A percentile compares a stretch with the other conserved stretches of the same genome.
Conservation (phyloP, 2,797 vertebrate genomes). For the Rallus crepitans region DNA sequence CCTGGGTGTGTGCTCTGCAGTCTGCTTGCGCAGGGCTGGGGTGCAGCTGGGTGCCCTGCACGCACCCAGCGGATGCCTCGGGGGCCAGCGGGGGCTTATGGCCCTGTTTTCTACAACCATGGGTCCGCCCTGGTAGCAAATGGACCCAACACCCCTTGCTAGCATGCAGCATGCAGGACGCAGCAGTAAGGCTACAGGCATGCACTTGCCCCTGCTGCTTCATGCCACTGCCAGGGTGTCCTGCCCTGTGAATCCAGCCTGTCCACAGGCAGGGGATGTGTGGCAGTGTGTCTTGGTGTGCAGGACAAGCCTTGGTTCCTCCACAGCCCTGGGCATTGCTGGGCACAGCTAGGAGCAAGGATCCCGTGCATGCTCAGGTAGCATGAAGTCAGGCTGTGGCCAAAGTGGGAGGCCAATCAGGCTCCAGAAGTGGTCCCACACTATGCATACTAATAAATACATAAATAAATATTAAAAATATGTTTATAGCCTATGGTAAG, state of each 20-base stretch:
- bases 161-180: no score
- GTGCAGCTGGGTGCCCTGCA: neutral
- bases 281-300: rapidly evolving
- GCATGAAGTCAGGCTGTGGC: neutral
- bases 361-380: neutral
- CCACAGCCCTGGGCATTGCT: neutral
- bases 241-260: neutral
- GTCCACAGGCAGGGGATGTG: neutral
- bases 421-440: neutral
- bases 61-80: rapidly evolving
- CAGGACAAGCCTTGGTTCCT: neutral
- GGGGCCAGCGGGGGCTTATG: neutral
- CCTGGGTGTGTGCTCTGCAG: conserved; percentile 29
- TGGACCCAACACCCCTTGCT: rapidly evolving
- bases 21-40: neutral
- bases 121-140: neutral
- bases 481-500: neutral
- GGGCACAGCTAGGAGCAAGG: neutral
- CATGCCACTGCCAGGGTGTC: neutral
- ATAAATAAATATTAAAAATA: neutral
- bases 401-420: neutral
- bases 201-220: neutral
- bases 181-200: neutral
- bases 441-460: neutral
- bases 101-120: neutral